These are phyloP conservation scores for Tachina lurida DNA, from an alignment of 2,888 invertebrate genomes.

Conservation along the genomic window DNA sequence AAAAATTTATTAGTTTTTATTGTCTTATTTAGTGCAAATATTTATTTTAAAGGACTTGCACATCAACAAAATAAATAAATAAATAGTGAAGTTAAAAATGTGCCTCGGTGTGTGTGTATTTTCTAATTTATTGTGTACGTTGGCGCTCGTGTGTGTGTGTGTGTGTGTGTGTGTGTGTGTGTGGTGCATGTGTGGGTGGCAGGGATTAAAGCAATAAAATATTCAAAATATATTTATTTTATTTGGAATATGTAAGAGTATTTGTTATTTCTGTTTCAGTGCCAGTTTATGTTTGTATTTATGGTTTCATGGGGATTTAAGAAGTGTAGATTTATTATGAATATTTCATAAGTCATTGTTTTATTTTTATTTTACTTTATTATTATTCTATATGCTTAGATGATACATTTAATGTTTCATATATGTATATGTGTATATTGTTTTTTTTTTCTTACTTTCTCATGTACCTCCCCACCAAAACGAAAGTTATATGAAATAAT, in stretches of 20 bases:
- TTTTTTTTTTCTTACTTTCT: too few relatives aligned
- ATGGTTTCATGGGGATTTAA: constrained; percentile 69
- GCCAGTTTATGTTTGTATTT: constrained; percentile 60
- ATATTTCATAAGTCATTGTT: constrained; percentile 66
- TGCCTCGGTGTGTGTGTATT: not conserved
- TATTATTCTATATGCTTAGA: constrained; percentile 50
- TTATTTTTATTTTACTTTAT: constrained; percentile 42
- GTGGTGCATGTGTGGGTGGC: not conserved
- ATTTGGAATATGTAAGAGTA: constrained; percentile 24
- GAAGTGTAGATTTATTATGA: constrained; percentile 71
- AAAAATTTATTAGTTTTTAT: constrained; percentile 55
- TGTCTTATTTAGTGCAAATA: constrained; percentile 16
- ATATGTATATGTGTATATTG: too few relatives aligned
- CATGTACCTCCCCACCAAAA: not conserved
- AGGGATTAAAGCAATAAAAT: constrained; percentile 40
- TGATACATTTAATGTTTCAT: constrained; percentile 28
- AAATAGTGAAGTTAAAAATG: not conserved
- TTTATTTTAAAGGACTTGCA: constrained; percentile 20
- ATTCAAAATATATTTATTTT: constrained; percentile 51
- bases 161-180: not conserved
- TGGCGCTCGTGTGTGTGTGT: not conserved
- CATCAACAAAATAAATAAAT: not conserved
- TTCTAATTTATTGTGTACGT: constrained; percentile 5
- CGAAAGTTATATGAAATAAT: constrained; percentile 32
- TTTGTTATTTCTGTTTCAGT: constrained; percentile 39